A percentile compares a stretch with the other conserved stretches of the same genome.
These are phyloP conservation scores for Timema podura DNA, from an alignment of 2,888 invertebrate species.

Conservation along the genomic window DNA sequence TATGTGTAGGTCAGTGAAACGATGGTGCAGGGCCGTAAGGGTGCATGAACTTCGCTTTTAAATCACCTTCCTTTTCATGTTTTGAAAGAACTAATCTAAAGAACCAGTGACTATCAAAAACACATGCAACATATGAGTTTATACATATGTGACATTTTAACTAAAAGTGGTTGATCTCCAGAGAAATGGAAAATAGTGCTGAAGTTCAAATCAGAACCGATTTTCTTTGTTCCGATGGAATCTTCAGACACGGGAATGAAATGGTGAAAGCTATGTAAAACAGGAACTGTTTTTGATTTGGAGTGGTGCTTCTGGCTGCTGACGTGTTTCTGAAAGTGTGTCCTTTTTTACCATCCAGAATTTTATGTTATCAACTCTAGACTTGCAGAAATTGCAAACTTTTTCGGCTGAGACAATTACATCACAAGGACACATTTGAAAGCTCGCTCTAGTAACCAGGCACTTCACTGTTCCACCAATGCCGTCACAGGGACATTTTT, in stretches of 20 bases:
- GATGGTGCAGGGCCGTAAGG: constrained; percentile 11
- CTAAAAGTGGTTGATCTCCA: constrained; percentile 5
- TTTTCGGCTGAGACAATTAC: constrained; percentile 2
- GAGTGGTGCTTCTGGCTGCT: background rate
- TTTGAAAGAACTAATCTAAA: constrained; percentile 8
- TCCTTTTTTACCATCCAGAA: constrained; percentile 15
- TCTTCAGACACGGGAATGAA: constrained; percentile 6
- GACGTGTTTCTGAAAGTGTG: constrained; percentile 5
- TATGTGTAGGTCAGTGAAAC: constrained; percentile 7
- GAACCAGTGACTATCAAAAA: constrained; percentile 9
- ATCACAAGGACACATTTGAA: constrained; percentile 9
- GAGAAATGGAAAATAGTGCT: constrained; percentile 6
- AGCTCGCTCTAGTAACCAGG: constrained; percentile 4
- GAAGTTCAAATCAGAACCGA: constrained; percentile 3
- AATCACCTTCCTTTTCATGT: constrained; percentile 12
- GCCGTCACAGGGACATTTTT: constrained; percentile 2
- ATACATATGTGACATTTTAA: constrained; percentile 1
- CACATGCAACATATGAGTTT: constrained; percentile 7
- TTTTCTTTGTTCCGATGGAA: constrained; percentile 5
- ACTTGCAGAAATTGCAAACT: constrained; percentile 7
- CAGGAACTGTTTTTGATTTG: constrained; percentile 7
- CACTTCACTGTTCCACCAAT: constrained; percentile 14
- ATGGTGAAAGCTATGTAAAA: constrained; percentile 1
- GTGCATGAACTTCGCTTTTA: constrained; percentile 9
- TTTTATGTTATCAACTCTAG: background rate